phyloP scores from a whole-genome alignment of 1,140 invertebrate genomes.

The Teleopsis dalmanni region DNA sequence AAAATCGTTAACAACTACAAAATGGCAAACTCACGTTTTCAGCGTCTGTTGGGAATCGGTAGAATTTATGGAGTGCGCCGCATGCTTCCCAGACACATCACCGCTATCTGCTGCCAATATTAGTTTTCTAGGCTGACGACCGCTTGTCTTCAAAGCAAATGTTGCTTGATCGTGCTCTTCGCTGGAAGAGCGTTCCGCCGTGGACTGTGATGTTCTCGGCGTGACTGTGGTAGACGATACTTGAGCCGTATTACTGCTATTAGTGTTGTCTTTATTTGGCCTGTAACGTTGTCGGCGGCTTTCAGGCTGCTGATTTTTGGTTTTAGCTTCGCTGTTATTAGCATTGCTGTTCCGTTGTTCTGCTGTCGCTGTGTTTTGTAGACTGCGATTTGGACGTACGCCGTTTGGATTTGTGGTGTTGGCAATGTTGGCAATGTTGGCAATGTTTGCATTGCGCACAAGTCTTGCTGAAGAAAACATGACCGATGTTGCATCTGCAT shows the following conservation, averaged over 20 bases:
- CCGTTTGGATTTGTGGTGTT: background rate
- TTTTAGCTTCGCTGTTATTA: background rate
- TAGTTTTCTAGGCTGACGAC: background rate
- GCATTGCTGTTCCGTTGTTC: background rate
- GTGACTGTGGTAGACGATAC: background rate
- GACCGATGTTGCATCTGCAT: background rate
- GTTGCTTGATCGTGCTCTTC: constrained; percentile 1
- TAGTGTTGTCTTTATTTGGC: background rate
- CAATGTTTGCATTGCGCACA: background rate
- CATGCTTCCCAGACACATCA: background rate
- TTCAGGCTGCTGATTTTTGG: background rate
- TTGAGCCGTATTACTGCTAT: background rate
- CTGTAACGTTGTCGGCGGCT: background rate
- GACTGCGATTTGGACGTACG: constrained; percentile 16
- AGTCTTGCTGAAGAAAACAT: background rate
- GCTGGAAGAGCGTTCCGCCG: background rate
- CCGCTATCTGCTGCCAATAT: background rate
- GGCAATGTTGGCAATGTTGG: background rate
- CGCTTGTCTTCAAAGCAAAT: background rate
- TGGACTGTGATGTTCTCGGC: constrained; percentile 1
- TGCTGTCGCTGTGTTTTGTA: background rate
- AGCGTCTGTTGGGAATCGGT: constrained; percentile 15
- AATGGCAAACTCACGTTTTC: constrained; percentile 33
- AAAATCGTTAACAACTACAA: background rate
- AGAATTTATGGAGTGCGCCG: background rate